Base-by-base conservation (phyloP, 2,113 vertebrate species). In the Toxostoma redivivum region DNA sequence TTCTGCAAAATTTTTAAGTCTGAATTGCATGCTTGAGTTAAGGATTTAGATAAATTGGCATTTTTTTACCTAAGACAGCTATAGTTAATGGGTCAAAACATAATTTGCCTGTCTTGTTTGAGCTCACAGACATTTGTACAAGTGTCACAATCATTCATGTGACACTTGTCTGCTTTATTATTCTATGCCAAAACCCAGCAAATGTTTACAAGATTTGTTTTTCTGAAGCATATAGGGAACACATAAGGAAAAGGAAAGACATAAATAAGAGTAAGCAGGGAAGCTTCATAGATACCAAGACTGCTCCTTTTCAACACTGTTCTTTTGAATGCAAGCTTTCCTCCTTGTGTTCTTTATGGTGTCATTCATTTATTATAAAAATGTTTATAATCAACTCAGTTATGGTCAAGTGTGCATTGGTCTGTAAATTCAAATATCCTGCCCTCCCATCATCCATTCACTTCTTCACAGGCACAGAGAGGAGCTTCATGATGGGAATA, bases 141-240 rank as follows among this genome's bases (percentile, higher is more conserved):
- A 96, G 92, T 96, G 95, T 92, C 94, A 96, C 88, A 94, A 57
- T 88, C 92, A 88, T 93, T 95, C 95, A 96, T 86, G 93, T 96
- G 95, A 95, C 94, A 95, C 69, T 91, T 50, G 88, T 91, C 96
- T 95, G 79, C 94, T 86, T 96, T 95, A 92, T 95, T 94, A 96
- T 85, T 93, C 90, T 86, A 65, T 50, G 92, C 86, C 90, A 95
- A 93, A 86, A 67, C 82, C 5, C 25, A 88, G 86, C 51, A 84
- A 94, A 94, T 90, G 77, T 78, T 96, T 81, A 78, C 83, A 78
- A 57, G 92, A 76, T 92, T 78, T 61, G 38, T 90, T 90, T 90
- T 74, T 93, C 88, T 88, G 80, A 93, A 91, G 65, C 88, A 91
- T 38, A 53, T 2, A 74, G 18, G 61, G 40, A 92, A 74, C 8